Conservation (phyloP, 2,113 vertebrate genomes). For the Rhipidura dahli region DNA sequence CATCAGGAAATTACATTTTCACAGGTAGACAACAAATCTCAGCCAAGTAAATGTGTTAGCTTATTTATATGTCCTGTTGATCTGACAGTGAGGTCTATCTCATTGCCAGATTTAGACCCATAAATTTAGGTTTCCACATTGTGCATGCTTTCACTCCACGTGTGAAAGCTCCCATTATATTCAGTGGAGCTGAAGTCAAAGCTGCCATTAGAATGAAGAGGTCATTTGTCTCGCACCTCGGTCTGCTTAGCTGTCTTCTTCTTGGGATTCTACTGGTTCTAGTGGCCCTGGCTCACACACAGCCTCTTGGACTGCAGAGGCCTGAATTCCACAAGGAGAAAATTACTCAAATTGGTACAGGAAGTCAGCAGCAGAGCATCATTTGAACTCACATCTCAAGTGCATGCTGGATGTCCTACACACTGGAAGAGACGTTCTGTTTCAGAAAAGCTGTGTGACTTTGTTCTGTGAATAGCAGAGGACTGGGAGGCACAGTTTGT, state of each 20-base stretch:
- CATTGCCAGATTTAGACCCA: neutral
- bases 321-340: neutral
- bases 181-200: neutral
- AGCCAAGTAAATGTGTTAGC: neutral
- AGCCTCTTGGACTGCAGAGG: neutral
- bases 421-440: neutral
- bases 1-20: neutral
- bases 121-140: neutral
- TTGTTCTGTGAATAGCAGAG: neutral
- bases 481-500: neutral
- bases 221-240: rapidly evolving
- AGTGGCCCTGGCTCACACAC: neutral
- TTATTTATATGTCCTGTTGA: neutral
- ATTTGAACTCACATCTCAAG: neutral
- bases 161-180: neutral
- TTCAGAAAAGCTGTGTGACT: neutral
- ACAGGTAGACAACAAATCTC: neutral
- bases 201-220: neutral
- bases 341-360: neutral
- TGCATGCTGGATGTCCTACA: neutral
- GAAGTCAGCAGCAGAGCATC: neutral
- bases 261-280: neutral
- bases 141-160: neutral
- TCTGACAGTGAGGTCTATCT: neutral
- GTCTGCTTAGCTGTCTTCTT: neutral